These are phyloP conservation scores for Drosophila kikkawai DNA, from an alignment of 1,140 invertebrate species.

Conservation along the genomic window DNA sequence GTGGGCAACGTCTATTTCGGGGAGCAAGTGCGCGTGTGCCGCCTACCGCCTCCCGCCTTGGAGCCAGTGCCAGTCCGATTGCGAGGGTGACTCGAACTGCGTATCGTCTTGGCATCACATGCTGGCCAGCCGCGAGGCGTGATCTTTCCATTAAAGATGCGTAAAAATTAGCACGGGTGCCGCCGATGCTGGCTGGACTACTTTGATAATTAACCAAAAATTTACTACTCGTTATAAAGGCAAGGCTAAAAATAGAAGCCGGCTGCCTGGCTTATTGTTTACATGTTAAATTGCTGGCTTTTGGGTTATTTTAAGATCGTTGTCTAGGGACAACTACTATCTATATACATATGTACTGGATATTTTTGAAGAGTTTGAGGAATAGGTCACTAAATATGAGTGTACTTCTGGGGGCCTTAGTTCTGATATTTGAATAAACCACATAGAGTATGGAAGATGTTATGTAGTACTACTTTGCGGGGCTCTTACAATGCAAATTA, in stretches of 20 bases:
- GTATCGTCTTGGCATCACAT: slow-evolving; percentile 45
- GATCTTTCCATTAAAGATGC: slow-evolving; percentile 45
- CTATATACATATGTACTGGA: no score
- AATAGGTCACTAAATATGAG: neutral
- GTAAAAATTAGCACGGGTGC: slow-evolving; percentile 48
- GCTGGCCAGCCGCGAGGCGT: slow-evolving; percentile 31
- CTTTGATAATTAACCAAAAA: slow-evolving; percentile 50
- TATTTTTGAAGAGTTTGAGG: neutral
- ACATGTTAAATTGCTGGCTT: slow-evolving; percentile 8
- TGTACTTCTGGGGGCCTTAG: neutral
- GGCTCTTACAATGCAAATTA: neutral
- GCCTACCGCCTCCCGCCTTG: neutral
- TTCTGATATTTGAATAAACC: neutral
- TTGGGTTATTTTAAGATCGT: slow-evolving; percentile 3
- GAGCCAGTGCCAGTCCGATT: slow-evolving; percentile 14
- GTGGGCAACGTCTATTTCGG: slow-evolving; percentile 40
- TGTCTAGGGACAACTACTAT: neutral
- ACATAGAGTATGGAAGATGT: neutral
- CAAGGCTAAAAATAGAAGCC: slow-evolving; percentile 39
- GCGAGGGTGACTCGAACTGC: slow-evolving; percentile 29
- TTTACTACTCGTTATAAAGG: slow-evolving; percentile 36
- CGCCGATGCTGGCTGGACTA: slow-evolving; percentile 29
- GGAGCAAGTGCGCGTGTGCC: slow-evolving; percentile 33
- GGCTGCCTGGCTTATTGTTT: slow-evolving; percentile 31
- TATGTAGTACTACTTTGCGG: neutral